phyloP scores from a whole-genome alignment of 2,888 invertebrate genomes.

The Macroteleia sp. region DNA sequence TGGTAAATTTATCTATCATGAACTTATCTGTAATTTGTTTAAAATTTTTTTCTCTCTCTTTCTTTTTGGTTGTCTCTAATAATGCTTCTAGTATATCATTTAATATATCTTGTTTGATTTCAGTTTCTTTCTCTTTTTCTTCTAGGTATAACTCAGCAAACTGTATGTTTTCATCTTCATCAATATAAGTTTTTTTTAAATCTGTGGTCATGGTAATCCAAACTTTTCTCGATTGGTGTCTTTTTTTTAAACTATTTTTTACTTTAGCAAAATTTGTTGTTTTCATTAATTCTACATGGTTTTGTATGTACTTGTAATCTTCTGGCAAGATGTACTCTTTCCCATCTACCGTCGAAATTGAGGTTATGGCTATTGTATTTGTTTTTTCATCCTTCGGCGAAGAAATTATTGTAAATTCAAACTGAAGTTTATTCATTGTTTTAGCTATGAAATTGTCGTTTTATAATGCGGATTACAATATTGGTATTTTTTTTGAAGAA shows the following conservation, averaged over 20 bases:
- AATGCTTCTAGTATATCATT: constrained; percentile 8
- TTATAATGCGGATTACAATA: constrained; percentile 8
- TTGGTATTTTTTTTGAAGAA: not conserved
- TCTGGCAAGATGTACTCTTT: constrained; percentile 51
- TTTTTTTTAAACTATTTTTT: constrained; percentile 58
- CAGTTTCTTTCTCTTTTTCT: constrained; percentile 18
- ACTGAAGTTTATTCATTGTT: constrained; percentile 30
- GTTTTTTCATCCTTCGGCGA: constrained; percentile 53
- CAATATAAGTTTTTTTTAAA: constrained; percentile 56
- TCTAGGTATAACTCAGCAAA: constrained; percentile 65
- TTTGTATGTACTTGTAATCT: not conserved
- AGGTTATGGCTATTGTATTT: constrained; percentile 57
- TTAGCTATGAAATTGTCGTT: constrained; percentile 7
- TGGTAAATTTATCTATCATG: constrained; percentile 63
- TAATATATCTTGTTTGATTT: constrained; percentile 4
- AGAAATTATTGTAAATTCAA: constrained; percentile 33
- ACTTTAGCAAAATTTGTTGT: constrained; percentile 46
- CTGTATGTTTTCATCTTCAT: constrained; percentile 61
- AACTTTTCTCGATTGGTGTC: constrained; percentile 57
- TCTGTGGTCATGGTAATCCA: constrained; percentile 65
- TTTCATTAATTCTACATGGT: constrained; percentile 48
- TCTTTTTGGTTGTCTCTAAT: constrained; percentile 56
- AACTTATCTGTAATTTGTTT: constrained; percentile 63
- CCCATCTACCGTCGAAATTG: constrained; percentile 53
- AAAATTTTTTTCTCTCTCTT: constrained; percentile 60